A percentile compares a stretch with the other conserved stretches of the same genome.
phyloP scores from a whole-genome alignment of 2,888 invertebrate genomes.

The Acrobasis repandana region DNA sequence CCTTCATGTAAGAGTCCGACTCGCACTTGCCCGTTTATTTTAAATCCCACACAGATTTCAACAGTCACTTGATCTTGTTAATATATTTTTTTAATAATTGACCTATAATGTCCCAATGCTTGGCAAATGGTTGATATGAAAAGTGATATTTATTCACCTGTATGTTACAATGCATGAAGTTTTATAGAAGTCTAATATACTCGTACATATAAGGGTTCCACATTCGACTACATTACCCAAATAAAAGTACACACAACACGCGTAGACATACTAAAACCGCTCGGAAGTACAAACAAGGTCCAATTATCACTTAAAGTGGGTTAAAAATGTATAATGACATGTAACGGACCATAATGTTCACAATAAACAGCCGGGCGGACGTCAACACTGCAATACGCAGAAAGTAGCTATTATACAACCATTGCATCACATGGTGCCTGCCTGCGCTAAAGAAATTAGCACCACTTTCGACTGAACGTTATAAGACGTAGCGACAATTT shows the following conservation, averaged over 20 bases:
- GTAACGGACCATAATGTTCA: conserved; percentile 22
- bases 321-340: conserved; percentile 24
- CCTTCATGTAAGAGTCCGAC: too few relatives aligned
- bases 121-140: too few relatives aligned
- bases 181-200: too few relatives aligned
- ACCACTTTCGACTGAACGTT: conserved; percentile 68
- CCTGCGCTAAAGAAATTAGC: conserved; percentile 64
- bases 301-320: conserved; percentile 21
- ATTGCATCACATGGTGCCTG: conserved; percentile 33
- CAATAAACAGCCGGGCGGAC: conserved; percentile 8
- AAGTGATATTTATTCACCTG: too few relatives aligned
- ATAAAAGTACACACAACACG: neutral
- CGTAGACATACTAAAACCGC: neutral
- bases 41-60: too few relatives aligned
- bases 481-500: conserved; percentile 59
- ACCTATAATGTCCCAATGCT: too few relatives aligned
- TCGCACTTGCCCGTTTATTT: too few relatives aligned
- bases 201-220: too few relatives aligned
- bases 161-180: too few relatives aligned
- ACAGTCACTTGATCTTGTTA: too few relatives aligned
- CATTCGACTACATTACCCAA: neutral
- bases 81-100: too few relatives aligned
- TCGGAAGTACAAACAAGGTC: conserved; percentile 1
- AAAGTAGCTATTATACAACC: conserved; percentile 16
- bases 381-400: neutral